Conservation (phyloP, 35 echinoderm and acorn worm genomes). For the Patiria miniata region DNA sequence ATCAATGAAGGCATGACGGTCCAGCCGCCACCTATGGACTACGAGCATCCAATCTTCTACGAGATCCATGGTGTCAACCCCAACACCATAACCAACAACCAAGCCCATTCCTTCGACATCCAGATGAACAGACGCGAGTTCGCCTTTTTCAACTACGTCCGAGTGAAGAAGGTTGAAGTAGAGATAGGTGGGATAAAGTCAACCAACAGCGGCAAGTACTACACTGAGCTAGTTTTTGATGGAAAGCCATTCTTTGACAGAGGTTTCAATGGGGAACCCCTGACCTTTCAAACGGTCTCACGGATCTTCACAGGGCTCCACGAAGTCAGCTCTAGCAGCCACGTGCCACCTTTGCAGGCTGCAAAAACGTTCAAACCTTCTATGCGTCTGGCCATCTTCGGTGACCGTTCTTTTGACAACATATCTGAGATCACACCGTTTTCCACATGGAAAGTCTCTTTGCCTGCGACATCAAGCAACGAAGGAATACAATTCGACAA, state of each 20-base stretch:
- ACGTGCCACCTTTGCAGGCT: not conserved
- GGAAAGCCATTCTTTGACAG: slow-evolving; percentile 20
- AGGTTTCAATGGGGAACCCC: slow-evolving; percentile 12
- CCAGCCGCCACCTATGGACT: not conserved
- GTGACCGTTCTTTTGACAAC: not conserved
- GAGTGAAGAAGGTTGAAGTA: not conserved
- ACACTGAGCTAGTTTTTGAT: slow-evolving; percentile 25
- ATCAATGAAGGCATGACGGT: slow-evolving; percentile 19
- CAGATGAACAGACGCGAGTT: slow-evolving; percentile 7
- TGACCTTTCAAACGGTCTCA: slow-evolving; percentile 22
- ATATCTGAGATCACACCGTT: slow-evolving; percentile 27
- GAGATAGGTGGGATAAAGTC: slow-evolving; percentile 7
- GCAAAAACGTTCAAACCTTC: not conserved
- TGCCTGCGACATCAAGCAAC: not conserved
- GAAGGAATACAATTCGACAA: slow-evolving; percentile 27
- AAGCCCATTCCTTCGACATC: not conserved
- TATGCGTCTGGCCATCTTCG: not conserved
- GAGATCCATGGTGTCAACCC: slow-evolving; percentile 9
- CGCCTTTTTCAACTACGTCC: slow-evolving; percentile 20
- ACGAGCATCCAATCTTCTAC: not conserved
- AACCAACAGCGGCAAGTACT: slow-evolving; percentile 24
- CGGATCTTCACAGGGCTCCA: slow-evolving; percentile 27
- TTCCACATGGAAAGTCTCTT: not conserved
- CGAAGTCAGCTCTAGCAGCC: not conserved
- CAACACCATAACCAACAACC: not conserved